Conservation (phyloP, 37 sponge, comb jelly and placozoan species). For the Haliclona indistincta region DNA sequence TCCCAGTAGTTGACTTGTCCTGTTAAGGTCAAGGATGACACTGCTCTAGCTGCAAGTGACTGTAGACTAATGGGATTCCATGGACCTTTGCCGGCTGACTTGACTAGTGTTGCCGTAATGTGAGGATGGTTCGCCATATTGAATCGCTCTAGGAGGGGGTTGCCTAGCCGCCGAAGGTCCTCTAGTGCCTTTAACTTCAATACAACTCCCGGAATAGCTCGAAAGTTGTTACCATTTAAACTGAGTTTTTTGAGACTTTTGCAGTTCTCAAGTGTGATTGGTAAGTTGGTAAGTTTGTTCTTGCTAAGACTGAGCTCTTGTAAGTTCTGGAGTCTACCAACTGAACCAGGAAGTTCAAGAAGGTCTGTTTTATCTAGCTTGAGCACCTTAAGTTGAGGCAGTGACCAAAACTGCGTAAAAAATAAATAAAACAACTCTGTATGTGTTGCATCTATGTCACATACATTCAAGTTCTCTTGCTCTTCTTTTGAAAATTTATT, state of each 20-base stretch:
- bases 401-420: conserved; percentile 51
- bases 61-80: conserved; percentile 38
- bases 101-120: too few relatives aligned
- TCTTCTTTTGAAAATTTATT: conserved; percentile 16
- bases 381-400: conserved; percentile 53
- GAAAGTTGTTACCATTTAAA: conserved; percentile 34
- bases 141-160: conserved; percentile 12
- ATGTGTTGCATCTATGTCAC: background rate
- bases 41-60: conserved; percentile 17
- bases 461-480: conserved; percentile 45
- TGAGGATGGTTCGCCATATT: background rate
- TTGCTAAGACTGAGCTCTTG: conserved; percentile 40
- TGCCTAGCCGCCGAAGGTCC: conserved; percentile 43
- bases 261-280: conserved; percentile 65
- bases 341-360: conserved; percentile 41
- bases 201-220: conserved; percentile 31
- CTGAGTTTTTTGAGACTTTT: conserved; percentile 34
- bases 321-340: conserved; percentile 65
- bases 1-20: conserved; percentile 57
- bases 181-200: conserved; percentile 34
- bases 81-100: background rate
- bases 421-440: background rate
- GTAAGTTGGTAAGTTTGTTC: conserved; percentile 48
- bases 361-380: conserved; percentile 29
- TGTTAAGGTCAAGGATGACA: too few relatives aligned